A percentile compares a stretch with the other conserved stretches of the same genome.
phyloP scores from a whole-genome alignment of 2,113 vertebrate species.

The Hiodon alosoides region DNA sequence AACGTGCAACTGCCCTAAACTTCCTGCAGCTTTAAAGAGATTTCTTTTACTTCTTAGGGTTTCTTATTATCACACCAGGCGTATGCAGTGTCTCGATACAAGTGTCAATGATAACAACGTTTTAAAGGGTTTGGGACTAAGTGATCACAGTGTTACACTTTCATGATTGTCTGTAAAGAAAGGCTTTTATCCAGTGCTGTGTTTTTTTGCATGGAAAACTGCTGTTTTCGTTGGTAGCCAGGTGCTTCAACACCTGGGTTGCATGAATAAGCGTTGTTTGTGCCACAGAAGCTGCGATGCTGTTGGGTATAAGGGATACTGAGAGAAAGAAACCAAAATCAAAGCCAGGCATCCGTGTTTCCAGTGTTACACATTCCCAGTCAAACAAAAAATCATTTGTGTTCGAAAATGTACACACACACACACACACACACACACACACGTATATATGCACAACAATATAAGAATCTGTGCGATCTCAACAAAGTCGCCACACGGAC shows the following conservation, averaged over 20 bases:
- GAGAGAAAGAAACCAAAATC: too few relatives aligned
- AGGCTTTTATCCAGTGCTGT: background rate
- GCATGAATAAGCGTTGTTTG: background rate
- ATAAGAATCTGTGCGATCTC: too few relatives aligned
- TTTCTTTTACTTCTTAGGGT: background rate
- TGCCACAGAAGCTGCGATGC: background rate
- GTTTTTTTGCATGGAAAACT: too few relatives aligned
- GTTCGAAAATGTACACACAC: too few relatives aligned
- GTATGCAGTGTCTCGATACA: too few relatives aligned
- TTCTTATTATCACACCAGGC: background rate
- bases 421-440: too few relatives aligned
- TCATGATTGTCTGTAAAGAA: background rate
- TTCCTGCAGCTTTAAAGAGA: background rate
- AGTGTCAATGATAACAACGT: background rate
- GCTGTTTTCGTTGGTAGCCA: conserved; percentile 1
- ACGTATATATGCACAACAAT: too few relatives aligned
- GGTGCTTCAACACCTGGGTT: background rate
- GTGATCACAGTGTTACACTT: background rate
- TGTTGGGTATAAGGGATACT: background rate
- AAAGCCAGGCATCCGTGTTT: too few relatives aligned
- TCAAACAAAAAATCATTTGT: too few relatives aligned
- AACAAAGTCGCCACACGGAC: background rate
- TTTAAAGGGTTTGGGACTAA: background rate
- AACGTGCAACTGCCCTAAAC: background rate
- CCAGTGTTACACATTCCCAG: too few relatives aligned